Evolutionary conservation across 2,888 invertebrate genomes (phyloP).

Genomic region (Synanthedon myopaeformis): DNA sequence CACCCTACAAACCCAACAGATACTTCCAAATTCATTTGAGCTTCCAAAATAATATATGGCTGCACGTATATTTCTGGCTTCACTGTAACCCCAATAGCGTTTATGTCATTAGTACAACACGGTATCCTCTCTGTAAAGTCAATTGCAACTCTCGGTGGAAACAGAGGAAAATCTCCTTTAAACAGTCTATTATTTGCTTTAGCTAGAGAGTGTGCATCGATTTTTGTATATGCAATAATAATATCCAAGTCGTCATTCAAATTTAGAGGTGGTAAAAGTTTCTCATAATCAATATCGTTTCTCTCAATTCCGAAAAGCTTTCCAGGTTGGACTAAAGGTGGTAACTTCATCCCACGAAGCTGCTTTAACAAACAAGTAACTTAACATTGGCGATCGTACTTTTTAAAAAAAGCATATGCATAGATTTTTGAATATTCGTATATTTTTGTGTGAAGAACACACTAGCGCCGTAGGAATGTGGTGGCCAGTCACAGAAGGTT

Average conservation of each 20-base stretch:
- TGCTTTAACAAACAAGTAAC: constrained; percentile 13
- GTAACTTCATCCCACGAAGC: constrained; percentile 32
- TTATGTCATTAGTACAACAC: constrained; percentile 51
- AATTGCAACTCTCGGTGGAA: constrained; percentile 26
- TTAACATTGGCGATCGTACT: not conserved
- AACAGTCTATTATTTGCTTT: constrained; percentile 30
- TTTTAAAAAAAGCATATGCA: too few species aligned
- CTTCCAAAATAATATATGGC: constrained; percentile 29
- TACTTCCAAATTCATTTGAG: constrained; percentile 51
- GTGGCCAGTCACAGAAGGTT: too few species aligned
- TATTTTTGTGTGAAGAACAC: too few species aligned
- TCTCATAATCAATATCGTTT: constrained; percentile 27
- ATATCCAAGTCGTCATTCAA: constrained; percentile 25
- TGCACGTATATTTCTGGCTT: constrained; percentile 27
- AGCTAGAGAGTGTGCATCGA: constrained; percentile 33
- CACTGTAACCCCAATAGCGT: constrained; percentile 25
- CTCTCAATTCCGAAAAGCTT: constrained; percentile 37
- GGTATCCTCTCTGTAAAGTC: constrained; percentile 21
- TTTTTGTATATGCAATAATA: constrained; percentile 41
- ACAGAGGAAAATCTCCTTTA: constrained; percentile 42
- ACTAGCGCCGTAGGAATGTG: too few species aligned
- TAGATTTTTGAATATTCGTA: too few species aligned
- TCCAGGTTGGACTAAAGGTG: constrained; percentile 9
- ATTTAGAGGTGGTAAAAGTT: constrained; percentile 10
- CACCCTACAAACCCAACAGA: constrained; percentile 51